These are phyloP conservation scores for Sphenopsis melanotis DNA, from an alignment of 2,797 vertebrate species.

Conservation along the genomic window DNA sequence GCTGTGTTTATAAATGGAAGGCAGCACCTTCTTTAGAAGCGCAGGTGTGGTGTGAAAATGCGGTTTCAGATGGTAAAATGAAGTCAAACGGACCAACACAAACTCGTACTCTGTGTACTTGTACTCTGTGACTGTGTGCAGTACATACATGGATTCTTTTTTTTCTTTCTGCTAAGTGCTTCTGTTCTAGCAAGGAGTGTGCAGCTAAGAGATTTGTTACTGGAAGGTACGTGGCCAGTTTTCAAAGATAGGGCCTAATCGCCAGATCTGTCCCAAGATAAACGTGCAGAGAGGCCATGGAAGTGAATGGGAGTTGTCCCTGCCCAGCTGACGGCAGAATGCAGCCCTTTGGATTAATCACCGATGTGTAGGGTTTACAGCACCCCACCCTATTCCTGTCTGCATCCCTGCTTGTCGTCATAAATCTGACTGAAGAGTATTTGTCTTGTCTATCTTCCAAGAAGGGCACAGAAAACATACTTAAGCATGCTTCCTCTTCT, in stretches of 20 bases:
- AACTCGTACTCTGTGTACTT: background rate
- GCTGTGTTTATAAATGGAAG: conserved; percentile 35
- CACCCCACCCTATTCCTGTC: conserved; percentile 74
- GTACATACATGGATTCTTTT: background rate
- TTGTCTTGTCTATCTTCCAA: conserved; percentile 75
- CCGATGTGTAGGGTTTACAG: conserved; percentile 57
- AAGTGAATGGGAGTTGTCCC: conserved; percentile 59
- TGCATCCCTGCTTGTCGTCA: conserved; percentile 68
- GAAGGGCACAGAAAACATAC: conserved; percentile 69
- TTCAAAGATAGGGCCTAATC: conserved; percentile 32
- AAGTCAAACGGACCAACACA: background rate
- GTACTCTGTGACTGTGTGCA: background rate
- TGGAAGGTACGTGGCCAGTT: background rate
- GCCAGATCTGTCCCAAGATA: conserved; percentile 25
- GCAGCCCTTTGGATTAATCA: conserved; percentile 43
- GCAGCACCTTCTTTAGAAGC: conserved; percentile 1
- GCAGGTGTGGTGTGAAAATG: conserved; percentile 41
- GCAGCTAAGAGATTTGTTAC: background rate
- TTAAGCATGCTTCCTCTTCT: conserved; percentile 70
- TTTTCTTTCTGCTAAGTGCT: background rate
- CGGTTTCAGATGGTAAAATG: conserved; percentile 30
- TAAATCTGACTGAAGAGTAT: conserved; percentile 73
- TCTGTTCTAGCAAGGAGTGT: background rate
- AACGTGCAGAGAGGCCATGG: background rate
- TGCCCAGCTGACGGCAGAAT: conserved; percentile 14